Evolutionary conservation across 2,797 vertebrate genomes (phyloP).

Genomic region (Fundulus diaphanus): DNA sequence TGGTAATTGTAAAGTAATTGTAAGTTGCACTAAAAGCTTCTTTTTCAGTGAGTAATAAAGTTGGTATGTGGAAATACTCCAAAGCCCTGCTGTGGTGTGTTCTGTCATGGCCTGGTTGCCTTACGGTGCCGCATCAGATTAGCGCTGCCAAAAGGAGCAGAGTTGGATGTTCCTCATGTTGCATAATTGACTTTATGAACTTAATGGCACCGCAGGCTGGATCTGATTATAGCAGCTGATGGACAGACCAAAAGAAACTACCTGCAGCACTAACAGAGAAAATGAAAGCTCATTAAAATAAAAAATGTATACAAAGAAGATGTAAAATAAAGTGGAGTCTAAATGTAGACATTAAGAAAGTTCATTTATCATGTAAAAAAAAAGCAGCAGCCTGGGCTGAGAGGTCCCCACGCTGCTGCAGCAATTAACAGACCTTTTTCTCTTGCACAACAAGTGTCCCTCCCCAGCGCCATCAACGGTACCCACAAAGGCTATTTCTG

Average conservation of each 20-base stretch:
- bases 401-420: too few relatives aligned
- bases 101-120: neutral
- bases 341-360: neutral
- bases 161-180: neutral
- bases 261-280: too few relatives aligned
- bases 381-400: too few relatives aligned
- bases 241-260: neutral
- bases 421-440: neutral
- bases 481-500: constrained; percentile 36
- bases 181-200: neutral
- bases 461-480: constrained; percentile 27
- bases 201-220: neutral
- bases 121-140: neutral
- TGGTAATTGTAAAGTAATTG: too few relatives aligned
- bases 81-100: too few relatives aligned
- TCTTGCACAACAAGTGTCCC: constrained; percentile 42
- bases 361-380: too few relatives aligned
- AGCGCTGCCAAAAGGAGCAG: neutral
- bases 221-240: neutral
- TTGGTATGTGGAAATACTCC: too few relatives aligned
- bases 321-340: neutral
- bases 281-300: too few relatives aligned
- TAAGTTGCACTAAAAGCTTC: too few relatives aligned
- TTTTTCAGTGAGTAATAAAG: too few relatives aligned
- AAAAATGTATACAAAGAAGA: neutral